phyloP scores from a whole-genome alignment of 2,113 vertebrate genomes.

The Pandion haliaetus region DNA sequence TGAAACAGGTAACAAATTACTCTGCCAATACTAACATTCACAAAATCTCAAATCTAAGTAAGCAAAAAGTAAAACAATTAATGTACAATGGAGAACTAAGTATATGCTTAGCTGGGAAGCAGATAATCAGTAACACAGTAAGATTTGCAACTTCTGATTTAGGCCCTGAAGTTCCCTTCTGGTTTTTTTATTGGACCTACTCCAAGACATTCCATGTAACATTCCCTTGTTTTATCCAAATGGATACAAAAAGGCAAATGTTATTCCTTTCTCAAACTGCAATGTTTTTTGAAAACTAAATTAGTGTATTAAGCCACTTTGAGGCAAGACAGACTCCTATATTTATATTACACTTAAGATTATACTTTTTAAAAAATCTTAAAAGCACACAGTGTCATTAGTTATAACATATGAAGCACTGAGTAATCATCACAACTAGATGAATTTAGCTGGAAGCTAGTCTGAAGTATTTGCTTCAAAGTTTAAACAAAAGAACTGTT shows the following conservation, averaged over 20 bases:
- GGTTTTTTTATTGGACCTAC: neutral
- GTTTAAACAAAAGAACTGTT: conserved; percentile 18
- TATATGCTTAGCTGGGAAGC: neutral
- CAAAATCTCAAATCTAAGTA: neutral
- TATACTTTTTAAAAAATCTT: neutral
- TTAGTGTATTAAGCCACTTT: conserved; percentile 12
- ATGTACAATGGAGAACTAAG: neutral
- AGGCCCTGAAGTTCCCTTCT: neutral
- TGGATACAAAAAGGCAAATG: neutral
- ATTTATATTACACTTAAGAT: conserved; percentile 57
- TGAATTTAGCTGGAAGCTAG: conserved; percentile 29
- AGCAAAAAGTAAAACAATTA: neutral
- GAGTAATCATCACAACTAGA: neutral
- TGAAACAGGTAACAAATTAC: neutral
- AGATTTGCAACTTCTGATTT: neutral
- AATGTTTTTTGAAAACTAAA: conserved; percentile 43
- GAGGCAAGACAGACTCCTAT: conserved; percentile 61
- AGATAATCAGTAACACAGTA: neutral
- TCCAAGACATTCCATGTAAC: neutral
- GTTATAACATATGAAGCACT: neutral
- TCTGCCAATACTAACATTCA: neutral
- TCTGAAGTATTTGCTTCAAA: neutral
- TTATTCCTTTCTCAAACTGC: conserved; percentile 37
- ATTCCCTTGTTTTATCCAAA: neutral
- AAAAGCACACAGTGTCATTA: conserved; percentile 39